phyloP scores from a whole-genome alignment of 2,113 vertebrate species.

The Engystomops pustulosus region DNA sequence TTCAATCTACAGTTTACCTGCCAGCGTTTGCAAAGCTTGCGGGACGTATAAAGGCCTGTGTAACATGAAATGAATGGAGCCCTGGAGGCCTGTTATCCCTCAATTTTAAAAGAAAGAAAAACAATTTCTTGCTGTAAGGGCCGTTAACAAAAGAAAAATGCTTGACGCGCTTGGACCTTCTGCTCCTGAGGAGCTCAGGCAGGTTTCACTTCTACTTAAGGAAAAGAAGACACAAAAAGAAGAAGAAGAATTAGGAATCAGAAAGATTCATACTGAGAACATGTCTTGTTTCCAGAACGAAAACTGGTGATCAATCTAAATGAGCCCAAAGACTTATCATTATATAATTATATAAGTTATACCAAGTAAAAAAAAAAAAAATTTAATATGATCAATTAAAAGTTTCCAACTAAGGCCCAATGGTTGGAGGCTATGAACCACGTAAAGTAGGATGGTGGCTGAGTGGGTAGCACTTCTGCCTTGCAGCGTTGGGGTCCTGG shows the following conservation, averaged over 20 bases:
- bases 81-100: conserved; percentile 57
- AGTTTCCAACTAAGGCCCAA: no score
- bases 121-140: conserved; percentile 56
- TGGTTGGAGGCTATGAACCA: no score
- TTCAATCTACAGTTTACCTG: conserved; percentile 56
- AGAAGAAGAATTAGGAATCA: background rate
- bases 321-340: background rate
- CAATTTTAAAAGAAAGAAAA: conserved; percentile 59
- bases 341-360: no score
- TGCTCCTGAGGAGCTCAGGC: conserved; percentile 17
- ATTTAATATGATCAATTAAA: no score
- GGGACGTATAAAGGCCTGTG: conserved; percentile 56
- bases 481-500: no score
- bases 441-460: no score
- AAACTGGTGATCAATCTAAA: background rate
- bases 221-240: background rate
- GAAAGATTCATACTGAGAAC: background rate
- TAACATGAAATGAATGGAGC: conserved; percentile 58
- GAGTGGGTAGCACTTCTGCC: no score
- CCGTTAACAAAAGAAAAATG: conserved; percentile 58
- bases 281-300: background rate
- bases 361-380: no score
- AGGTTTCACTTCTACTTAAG: conserved; percentile 22
- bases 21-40: conserved; percentile 55
- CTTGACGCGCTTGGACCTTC: conserved; percentile 39